Percentiles rank a stretch among this genome's conserved stretches.
Conservation (phyloP, 1,140 invertebrate genomes). For the Probaryconus sp. region DNA sequence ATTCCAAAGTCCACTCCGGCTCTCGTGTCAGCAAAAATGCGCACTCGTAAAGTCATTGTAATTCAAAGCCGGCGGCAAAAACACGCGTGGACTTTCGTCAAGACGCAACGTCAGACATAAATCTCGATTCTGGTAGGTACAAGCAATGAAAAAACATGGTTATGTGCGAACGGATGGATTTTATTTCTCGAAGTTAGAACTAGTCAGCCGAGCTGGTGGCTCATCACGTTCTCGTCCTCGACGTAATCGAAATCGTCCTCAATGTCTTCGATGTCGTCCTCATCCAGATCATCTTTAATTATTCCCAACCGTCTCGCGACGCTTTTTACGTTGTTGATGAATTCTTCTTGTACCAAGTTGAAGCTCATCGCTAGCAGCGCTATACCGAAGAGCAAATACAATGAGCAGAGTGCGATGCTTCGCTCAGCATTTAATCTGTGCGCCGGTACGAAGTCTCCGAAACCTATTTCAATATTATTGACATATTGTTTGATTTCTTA, state of each 20-base stretch:
- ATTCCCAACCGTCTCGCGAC: conserved; percentile 90
- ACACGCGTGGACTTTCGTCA: conserved; percentile 46
- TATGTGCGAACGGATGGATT: conserved; percentile 27
- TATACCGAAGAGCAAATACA: conserved; percentile 97
- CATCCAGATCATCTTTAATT: conserved; percentile 87
- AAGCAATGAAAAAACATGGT: conserved; percentile 46
- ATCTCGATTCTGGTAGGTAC: conserved; percentile 41
- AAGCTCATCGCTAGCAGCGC: conserved; percentile 99
- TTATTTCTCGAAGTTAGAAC: conserved; percentile 15
- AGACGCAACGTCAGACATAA: conserved; percentile 42
- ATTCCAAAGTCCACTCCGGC: conserved; percentile 53
- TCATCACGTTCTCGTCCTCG: conserved; percentile 63
- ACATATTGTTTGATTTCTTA: neutral
- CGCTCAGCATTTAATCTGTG: conserved; percentile 86
- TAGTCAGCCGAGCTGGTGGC: conserved; percentile 63
- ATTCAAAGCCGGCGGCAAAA: conserved; percentile 54
- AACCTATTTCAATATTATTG: conserved; percentile 78
- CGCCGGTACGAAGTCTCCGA: conserved; percentile 95
- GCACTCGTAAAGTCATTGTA: conserved; percentile 53
- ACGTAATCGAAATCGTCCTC: conserved; percentile 69
- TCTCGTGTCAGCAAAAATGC: conserved; percentile 58
- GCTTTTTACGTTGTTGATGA: conserved; percentile 90
- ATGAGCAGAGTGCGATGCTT: conserved; percentile 92
- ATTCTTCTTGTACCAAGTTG: conserved; percentile 96
- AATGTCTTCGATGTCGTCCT: conserved; percentile 79